Base-by-base conservation (phyloP, 2,888 invertebrate species). In the Tachina lurida region DNA sequence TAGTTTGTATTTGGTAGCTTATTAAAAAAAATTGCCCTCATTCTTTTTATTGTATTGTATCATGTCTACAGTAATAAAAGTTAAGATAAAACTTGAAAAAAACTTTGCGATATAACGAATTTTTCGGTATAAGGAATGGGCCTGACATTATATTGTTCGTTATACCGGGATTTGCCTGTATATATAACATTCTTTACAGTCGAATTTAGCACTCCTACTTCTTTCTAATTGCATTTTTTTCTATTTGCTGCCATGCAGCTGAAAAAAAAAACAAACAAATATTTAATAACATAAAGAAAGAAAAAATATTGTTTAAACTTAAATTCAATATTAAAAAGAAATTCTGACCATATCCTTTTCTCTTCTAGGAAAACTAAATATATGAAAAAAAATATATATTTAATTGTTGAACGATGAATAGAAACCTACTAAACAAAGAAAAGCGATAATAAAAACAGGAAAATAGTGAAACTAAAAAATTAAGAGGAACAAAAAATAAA, bases 361-460 rank as follows among this genome's bases (percentile, higher is more conserved):
- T 54, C 9, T 65, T 68, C 15, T 49, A 82, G 81, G 58, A 68
- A 60, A 15, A 47, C 56, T 19, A 62, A 58, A 65, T 19, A 60
- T 88, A 88, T 89, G 88, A 88, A 89, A 60, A 89, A 88, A 90
- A 89, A 88, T n/a, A n/a, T n/a, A 89, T 87, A 89, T 88, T 89
- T 90, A 90, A 90, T 90, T 90, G 91, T 88, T 86, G 88, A 89
- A 90, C 88, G 90, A 90, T 90, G 91, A 89, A 88, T 87, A 62
- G 47, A 63, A 76, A 62, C 80, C 87, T 82, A 62, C 63, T 49
- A 41, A 60, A 83, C 31, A 71, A 81, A 79, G 39, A 68, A 22
- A 74, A 84, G 52, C 52, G n/a, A 52, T 70, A 87, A 87, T 68
- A 88, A 74, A 58, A 84, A 70, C 65, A 84, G 84, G 71, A 87